phyloP scores from a whole-genome alignment of 2,113 vertebrate genomes.

The Tragelaphus buxtoni region DNA sequence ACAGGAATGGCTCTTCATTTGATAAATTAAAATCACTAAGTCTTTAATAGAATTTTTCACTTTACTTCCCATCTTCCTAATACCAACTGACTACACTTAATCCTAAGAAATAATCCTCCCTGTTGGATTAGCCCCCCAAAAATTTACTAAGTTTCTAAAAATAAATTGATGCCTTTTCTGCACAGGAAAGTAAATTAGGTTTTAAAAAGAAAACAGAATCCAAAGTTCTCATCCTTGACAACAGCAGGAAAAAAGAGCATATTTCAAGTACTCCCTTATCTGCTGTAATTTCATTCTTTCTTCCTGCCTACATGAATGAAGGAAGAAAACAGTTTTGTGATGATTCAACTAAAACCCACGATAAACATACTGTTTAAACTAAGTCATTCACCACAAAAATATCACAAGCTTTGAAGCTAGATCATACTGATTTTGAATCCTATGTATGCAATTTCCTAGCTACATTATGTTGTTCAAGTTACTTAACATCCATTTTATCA shows the following conservation, averaged over 20 bases:
- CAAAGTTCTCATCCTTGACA: slow-evolving; percentile 17
- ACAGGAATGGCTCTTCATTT: background rate
- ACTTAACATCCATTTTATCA: background rate
- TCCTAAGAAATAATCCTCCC: slow-evolving; percentile 21
- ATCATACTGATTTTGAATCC: background rate
- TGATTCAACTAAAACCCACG: background rate
- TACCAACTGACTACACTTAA: slow-evolving; percentile 3
- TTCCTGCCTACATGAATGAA: background rate
- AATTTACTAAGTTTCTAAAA: background rate
- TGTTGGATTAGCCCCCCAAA: slow-evolving; percentile 1
- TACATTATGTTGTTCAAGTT: background rate
- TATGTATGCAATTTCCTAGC: background rate
- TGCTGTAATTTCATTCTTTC: background rate
- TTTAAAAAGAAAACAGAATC: slow-evolving; percentile 9
- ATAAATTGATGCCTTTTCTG: slow-evolving; percentile 20
- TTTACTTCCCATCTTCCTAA: slow-evolving; percentile 13
- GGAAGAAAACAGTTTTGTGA: background rate
- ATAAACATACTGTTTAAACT: background rate
- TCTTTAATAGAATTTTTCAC: slow-evolving; percentile 32
- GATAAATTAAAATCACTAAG: background rate
- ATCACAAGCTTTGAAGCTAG: background rate
- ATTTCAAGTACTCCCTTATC: background rate
- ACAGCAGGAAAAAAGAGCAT: background rate
- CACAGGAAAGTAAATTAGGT: background rate
- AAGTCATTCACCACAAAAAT: background rate